Conservation (phyloP, 2,113 vertebrate genomes). For the Lophura nycthemera region DNA sequence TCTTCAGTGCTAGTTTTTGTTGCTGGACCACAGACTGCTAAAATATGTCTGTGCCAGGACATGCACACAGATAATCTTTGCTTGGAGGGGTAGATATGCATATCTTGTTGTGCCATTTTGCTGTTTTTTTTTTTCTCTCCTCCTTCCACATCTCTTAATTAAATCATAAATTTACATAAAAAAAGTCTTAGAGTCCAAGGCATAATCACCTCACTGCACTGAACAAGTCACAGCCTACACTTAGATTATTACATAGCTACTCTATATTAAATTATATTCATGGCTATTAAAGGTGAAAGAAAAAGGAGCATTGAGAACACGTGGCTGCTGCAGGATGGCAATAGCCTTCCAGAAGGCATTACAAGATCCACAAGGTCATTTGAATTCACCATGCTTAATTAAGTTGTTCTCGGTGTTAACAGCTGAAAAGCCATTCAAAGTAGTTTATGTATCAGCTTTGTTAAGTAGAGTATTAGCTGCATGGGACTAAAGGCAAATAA, state of each 20-base stretch:
- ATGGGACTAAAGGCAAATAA: background rate
- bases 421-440: background rate
- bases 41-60: background rate
- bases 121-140: background rate
- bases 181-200: background rate
- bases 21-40: background rate
- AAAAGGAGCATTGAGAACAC: background rate
- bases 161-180: background rate
- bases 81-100: background rate
- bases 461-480: background rate
- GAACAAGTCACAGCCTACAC: background rate
- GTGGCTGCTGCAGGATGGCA: background rate
- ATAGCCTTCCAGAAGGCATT: background rate
- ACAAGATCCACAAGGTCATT: background rate
- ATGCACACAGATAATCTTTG: background rate
- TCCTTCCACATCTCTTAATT: background rate
- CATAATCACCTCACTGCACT: background rate
- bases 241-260: background rate
- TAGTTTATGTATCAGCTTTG: background rate
- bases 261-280: background rate
- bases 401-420: background rate
- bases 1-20: background rate
- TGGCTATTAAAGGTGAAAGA: background rate
- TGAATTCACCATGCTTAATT: conserved; percentile 7
- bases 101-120: background rate